Evolutionary conservation across 2,797 vertebrate genomes (phyloP), one percentile per base, ranked within the genome.

Genomic region (Apodemus agrarius): DNA sequence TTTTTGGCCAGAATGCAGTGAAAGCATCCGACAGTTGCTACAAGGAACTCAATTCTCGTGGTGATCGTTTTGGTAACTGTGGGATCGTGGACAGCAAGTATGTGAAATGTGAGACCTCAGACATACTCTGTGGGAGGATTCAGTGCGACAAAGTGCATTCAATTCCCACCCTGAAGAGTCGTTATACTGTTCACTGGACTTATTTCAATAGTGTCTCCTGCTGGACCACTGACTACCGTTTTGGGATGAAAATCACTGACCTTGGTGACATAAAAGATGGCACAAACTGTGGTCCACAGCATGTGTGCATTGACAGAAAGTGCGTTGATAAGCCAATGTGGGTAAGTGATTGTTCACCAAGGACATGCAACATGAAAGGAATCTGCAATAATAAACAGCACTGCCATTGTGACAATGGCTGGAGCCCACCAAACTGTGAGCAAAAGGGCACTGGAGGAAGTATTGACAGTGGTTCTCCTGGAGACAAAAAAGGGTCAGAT

Each of bases 31-130:
- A 89, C 6, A 94, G 22, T 31, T 98, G 98, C 86, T 98, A 98
- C 93, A 89, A 52, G 95, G 78, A 79, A 83, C 78, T 98, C 52
- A 98, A 98, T 63, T 96, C n/a, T 57, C 76, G 1, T 67, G 98
- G 98, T 8, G 97, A 98, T 93, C 95, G 97, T 2, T 98, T 98
- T 94, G 98, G 98, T 78, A 98, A 98, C 14, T 98, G 98, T 78
- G 98, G 98, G 63, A 65, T 97, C 79, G 14, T 0, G 3, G 2
- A 31, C 24, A 10, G 21, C 2, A 3, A 0, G 11, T 96, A 94
- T 43, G 3, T 59, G 13, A 91, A 8, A 81, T 97, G 96, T 49
- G 22, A 34, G 0, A 3, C 1, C 17, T 12, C 31, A 3, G 52
- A 97, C 43, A 76, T 82, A 13, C 69, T 97, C 22, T 95, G 95